Base-by-base conservation (phyloP, 1,140 invertebrate genomes). In the Megalopta genalis region DNA sequence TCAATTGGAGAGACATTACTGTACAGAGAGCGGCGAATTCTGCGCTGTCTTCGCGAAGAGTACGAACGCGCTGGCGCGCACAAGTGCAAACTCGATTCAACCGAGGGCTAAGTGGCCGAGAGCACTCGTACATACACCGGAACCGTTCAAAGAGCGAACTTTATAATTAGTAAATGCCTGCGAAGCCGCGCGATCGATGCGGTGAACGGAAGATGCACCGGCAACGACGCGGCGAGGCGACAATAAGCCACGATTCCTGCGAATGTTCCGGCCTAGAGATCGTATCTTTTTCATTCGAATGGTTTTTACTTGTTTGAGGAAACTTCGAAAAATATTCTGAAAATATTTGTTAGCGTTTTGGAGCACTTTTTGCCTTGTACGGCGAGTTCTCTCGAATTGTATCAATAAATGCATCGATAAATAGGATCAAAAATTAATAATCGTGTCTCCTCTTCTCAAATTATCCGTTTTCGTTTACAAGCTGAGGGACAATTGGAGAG, bases 151-250 rank as follows among this genome's bases (percentile, higher is more conserved):
- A 57, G 54, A 21, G 54, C 8, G 54, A 57, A 57, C 54, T 57
- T 57, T 57, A 57, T 57, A 57, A 57, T 57, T 57, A 57, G 54
- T 57, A 57, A 57, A 57, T 57, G 54, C 54, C 54, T 57, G 18
- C n/a, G 54, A n/a, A 57, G 54, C 54, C 54, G n/a, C 21, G 21
- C 54, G 54, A 57, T 57, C 54, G 54, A 57, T 57, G 54, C 21
- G 9, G 21, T n/a, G 54, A 57, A n/a, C n/a, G 54, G 6, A 57
- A 57, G 54, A 57, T 57, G 21, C 54, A 57, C 54, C 8, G 21
- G 6, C 21, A 4, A 0, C 54, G 42, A 14, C 0, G 0, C 42
- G 14, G 0, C 9, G 42, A 2, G 49, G 49, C 21, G 21, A 54
- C 49, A 54, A 54, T 54, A 4, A 21, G 49, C 21, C 18, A 16